Evolutionary conservation across 2,113 vertebrate genomes (phyloP).

Genomic region (Oreochromis aureus): DNA sequence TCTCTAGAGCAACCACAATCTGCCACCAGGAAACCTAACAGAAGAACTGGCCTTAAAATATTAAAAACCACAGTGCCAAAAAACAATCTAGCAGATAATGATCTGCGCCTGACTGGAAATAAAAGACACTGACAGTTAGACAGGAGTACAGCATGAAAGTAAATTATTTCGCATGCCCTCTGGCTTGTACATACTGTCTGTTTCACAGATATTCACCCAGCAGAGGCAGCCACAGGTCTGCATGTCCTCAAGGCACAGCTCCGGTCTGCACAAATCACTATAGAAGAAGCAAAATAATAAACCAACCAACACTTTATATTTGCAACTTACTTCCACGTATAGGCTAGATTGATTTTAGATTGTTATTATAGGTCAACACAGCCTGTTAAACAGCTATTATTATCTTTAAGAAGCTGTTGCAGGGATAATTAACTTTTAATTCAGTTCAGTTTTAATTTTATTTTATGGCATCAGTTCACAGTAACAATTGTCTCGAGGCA

Average conservation of each 20-base stretch:
- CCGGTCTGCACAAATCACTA: conserved; percentile 1
- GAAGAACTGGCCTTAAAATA: conserved; percentile 40
- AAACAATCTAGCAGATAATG: conserved; percentile 48
- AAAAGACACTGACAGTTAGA: conserved; percentile 63
- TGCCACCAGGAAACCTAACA: conserved; percentile 24
- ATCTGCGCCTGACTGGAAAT: conserved; percentile 48
- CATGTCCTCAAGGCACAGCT: conserved; percentile 19
- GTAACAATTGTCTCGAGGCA: background rate
- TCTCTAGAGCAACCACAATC: conserved; percentile 1
- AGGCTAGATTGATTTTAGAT: background rate
- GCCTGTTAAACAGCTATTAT: background rate
- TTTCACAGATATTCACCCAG: conserved; percentile 57
- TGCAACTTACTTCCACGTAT: background rate
- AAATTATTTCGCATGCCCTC: conserved; percentile 67
- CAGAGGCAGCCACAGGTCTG: conserved; percentile 35
- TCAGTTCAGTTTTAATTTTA: background rate
- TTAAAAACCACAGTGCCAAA: conserved; percentile 32
- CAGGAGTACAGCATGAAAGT: conserved; percentile 59
- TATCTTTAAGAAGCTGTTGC: background rate
- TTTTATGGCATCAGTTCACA: background rate
- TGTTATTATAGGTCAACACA: background rate
- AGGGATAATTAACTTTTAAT: background rate
- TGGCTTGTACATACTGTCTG: conserved; percentile 59
- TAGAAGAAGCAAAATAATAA: conserved; percentile 4
- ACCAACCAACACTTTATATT: background rate